Conservation (phyloP, 2,888 invertebrate genomes). For the Chrysina gloriosa region DNA sequence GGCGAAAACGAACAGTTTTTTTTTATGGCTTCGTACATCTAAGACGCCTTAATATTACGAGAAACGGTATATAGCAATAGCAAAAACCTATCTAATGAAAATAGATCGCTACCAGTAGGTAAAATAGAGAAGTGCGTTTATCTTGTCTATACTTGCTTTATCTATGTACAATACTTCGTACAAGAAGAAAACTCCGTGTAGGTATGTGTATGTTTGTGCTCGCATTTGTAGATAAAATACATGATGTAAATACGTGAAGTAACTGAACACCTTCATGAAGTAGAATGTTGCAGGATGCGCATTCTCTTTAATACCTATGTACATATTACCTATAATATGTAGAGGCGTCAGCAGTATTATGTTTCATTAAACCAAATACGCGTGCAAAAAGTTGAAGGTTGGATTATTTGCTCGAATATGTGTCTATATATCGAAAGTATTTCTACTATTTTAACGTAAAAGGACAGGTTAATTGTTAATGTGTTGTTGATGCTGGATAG, state of each 20-base stretch:
- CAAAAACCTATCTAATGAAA: conserved; percentile 18
- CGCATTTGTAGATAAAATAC: neutral
- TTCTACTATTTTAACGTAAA: too few relatives aligned
- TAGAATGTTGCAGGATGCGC: conserved; percentile 31
- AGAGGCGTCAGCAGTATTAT: conserved; percentile 29
- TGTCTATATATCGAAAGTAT: too few relatives aligned
- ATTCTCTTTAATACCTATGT: conserved; percentile 35
- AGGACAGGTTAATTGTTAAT: too few relatives aligned
- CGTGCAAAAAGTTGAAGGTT: conserved; percentile 31
- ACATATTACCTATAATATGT: conserved; percentile 27
- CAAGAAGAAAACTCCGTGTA: conserved; percentile 22
- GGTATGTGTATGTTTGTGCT: neutral
- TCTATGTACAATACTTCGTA: conserved; percentile 5
- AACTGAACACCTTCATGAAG: conserved; percentile 20
- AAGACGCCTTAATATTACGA: conserved; percentile 8
- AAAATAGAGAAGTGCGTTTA: conserved; percentile 20
- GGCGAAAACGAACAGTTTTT: conserved; percentile 30
- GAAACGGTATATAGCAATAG: conserved; percentile 17
- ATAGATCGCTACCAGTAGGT: conserved; percentile 18
- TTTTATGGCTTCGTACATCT: conserved; percentile 20
- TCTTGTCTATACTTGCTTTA: neutral
- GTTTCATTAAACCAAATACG: conserved; percentile 29
- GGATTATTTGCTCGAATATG: too few relatives aligned
- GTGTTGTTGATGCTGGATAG: too few relatives aligned
- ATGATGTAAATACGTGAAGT: conserved; percentile 13